Conservation (phyloP, 2,113 vertebrate genomes). For the Triplophysa rosa region DNA sequence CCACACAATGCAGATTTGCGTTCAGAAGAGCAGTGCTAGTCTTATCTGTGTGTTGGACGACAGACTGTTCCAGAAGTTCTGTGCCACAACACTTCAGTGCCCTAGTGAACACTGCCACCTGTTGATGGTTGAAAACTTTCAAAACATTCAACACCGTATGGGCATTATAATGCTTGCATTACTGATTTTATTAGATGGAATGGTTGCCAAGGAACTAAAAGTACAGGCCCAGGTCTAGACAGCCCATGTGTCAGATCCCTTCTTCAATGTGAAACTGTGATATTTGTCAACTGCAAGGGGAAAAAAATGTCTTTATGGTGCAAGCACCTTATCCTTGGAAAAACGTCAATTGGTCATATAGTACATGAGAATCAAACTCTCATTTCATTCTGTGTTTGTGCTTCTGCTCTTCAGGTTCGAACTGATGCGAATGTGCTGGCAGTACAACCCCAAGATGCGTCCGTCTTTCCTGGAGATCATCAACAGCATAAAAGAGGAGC, state of each 20-base stretch:
- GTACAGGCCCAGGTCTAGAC: too few relatives aligned
- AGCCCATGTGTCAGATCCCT: too few relatives aligned
- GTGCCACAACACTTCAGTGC: background rate
- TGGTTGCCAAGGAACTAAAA: too few relatives aligned
- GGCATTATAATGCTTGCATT: background rate
- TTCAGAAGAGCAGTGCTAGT: constrained; percentile 43
- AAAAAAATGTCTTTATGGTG: too few relatives aligned
- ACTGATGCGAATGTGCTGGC: constrained; percentile 98
- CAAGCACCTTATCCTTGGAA: too few relatives aligned
- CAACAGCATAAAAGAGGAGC: constrained; percentile 90
- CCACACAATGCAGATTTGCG: constrained; percentile 53
- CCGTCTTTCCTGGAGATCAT: constrained; percentile 98
- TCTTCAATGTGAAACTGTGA: too few relatives aligned
- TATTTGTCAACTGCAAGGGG: too few relatives aligned
- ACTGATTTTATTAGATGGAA: too few relatives aligned
- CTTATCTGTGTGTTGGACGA: constrained; percentile 22
- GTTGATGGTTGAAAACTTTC: constrained; percentile 52
- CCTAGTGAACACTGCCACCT: constrained; percentile 68
- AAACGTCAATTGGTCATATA: too few relatives aligned
- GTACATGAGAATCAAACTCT: too few relatives aligned
- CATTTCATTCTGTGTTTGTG: background rate
- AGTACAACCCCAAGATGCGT: constrained; percentile 97
- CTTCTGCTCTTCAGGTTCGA: constrained; percentile 80
- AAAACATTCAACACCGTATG: background rate
- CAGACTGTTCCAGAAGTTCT: constrained; percentile 32